Percentiles rank a stretch among this genome's conserved stretches.
phyloP scores from a whole-genome alignment of 2,888 invertebrate genomes.

The Limnephilus lunatus region DNA sequence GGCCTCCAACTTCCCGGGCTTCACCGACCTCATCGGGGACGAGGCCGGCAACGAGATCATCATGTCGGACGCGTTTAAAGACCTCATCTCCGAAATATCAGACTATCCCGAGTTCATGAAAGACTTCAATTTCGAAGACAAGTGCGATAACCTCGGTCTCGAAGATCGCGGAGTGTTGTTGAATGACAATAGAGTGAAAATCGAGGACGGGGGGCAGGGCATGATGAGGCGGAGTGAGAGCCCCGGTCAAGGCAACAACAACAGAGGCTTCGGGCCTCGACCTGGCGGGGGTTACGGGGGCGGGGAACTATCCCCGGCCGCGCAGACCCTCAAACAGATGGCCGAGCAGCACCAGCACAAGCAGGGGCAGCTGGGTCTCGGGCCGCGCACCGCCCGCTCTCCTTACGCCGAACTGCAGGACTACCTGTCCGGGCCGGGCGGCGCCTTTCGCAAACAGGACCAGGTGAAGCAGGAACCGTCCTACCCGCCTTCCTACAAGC shows the following conservation, averaged over 20 bases:
- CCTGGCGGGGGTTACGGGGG: constrained; percentile 78
- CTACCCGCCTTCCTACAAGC: constrained; percentile 74
- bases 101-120: constrained; percentile 90
- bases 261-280: constrained; percentile 69
- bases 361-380: constrained; percentile 80
- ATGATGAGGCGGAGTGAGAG: constrained; percentile 58
- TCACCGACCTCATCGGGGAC: constrained; percentile 89
- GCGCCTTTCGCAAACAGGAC: constrained; percentile 70
- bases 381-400: constrained; percentile 72
- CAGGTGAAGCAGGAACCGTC: constrained; percentile 67
- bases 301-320: constrained; percentile 91
- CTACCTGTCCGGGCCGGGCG: constrained; percentile 66
- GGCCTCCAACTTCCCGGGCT: constrained; percentile 87
- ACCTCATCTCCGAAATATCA: constrained; percentile 91
- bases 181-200: constrained; percentile 61
- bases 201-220: constrained; percentile 58
- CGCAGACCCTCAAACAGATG: constrained; percentile 97
- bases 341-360: constrained; percentile 97
- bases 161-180: constrained; percentile 49
- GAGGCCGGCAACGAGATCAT: constrained; percentile 89
- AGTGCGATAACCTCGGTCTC: constrained; percentile 67
- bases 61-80: constrained; percentile 87
- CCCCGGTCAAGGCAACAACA: constrained; percentile 52
- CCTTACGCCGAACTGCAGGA: constrained; percentile 69
- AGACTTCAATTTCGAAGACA: constrained; percentile 83